Conservation (phyloP, 2,797 vertebrate genomes). For the Cirrhinus mrigala region DNA sequence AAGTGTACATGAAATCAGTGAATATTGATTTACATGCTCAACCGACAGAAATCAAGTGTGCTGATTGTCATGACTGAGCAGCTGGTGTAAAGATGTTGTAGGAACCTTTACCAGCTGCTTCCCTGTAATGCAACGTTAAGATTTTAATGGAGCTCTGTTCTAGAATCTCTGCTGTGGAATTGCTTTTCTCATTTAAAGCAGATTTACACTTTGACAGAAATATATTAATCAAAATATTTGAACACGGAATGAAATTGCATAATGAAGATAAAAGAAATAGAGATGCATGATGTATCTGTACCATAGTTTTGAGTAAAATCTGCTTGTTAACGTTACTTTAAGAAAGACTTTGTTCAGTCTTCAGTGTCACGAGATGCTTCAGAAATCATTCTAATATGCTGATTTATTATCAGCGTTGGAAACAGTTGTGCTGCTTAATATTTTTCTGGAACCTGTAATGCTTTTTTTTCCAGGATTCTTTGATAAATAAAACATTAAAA, state of each 20-base stretch:
- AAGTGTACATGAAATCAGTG: neutral
- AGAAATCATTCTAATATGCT: too few relatives aligned
- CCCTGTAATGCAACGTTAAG: neutral
- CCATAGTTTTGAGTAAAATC: neutral
- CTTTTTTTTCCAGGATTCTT: too few relatives aligned
- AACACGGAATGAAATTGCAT: neutral
- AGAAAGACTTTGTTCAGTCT: neutral
- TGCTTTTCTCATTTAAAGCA: neutral
- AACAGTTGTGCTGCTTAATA: too few relatives aligned
- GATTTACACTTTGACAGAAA: neutral
- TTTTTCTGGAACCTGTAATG: too few relatives aligned
- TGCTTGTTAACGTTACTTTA: neutral
- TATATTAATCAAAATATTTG: neutral
- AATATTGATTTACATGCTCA: conserved; percentile 8
- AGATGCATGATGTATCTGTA: too few relatives aligned
- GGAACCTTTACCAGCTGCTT: conserved; percentile 22
- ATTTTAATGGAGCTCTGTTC: conserved; percentile 14
- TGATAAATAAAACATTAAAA: too few relatives aligned
- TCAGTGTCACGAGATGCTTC: too few relatives aligned
- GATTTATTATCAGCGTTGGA: too few relatives aligned
- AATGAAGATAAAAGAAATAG: neutral
- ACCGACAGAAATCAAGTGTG: neutral
- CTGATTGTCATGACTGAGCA: neutral
- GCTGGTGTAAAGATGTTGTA: neutral
- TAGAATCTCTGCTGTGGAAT: neutral